These are phyloP conservation scores for Ptiloglossa arizonensis DNA, from an alignment of 1,140 invertebrate genomes.

Conservation along the genomic window DNA sequence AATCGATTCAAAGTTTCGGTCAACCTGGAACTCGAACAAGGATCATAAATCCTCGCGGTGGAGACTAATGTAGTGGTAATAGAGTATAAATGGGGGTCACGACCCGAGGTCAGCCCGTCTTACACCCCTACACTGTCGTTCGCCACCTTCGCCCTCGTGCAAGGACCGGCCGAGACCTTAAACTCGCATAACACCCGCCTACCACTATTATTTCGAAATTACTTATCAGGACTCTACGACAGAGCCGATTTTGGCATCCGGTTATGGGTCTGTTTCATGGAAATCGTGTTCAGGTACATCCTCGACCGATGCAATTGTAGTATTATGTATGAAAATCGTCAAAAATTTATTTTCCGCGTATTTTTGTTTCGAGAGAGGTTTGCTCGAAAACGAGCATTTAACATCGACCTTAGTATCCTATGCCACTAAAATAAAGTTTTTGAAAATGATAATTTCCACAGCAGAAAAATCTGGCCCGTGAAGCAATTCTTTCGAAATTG, in stretches of 20 bases:
- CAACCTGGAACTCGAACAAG: constrained; percentile 66
- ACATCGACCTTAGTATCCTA: neutral
- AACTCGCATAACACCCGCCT: constrained; percentile 78
- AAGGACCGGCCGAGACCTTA: constrained; percentile 80
- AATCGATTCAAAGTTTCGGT: constrained; percentile 67
- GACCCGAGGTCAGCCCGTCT: constrained; percentile 80
- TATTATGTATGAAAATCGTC: too few relatives aligned
- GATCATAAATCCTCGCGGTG: constrained; percentile 79
- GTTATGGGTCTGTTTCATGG: neutral
- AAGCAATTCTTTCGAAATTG: constrained; percentile 1
- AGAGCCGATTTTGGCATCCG: constrained; percentile 43
- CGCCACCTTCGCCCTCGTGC: constrained; percentile 77
- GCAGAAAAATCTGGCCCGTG: neutral
- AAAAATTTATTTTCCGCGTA: too few relatives aligned
- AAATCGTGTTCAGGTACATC: neutral
- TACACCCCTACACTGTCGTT: constrained; percentile 80
- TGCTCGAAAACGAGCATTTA: too few relatives aligned
- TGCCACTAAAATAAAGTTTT: neutral
- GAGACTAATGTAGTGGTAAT: constrained; percentile 82
- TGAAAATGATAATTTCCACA: constrained; percentile 10
- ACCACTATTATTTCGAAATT: constrained; percentile 75
- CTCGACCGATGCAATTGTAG: too few relatives aligned
- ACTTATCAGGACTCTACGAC: constrained; percentile 71
- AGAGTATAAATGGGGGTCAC: constrained; percentile 81
- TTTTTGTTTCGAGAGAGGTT: too few relatives aligned